Evolutionary conservation across 2,888 invertebrate genomes (phyloP).

Genomic region (Eubasilissa splendida): DNA sequence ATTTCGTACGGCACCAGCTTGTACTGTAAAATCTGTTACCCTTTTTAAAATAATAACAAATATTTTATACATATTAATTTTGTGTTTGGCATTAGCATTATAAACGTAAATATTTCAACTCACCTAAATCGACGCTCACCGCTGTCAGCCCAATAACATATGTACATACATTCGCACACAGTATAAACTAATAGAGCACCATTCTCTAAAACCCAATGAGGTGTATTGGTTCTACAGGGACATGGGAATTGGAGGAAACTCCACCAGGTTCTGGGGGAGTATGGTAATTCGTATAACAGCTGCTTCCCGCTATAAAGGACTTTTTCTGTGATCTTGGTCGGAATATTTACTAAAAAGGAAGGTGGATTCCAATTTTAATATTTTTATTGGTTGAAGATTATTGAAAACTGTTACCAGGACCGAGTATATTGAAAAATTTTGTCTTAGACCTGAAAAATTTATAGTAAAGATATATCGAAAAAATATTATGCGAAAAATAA

Average conservation of each 20-base stretch:
- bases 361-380: neutral
- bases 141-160: too few species aligned
- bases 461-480: too few species aligned
- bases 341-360: neutral
- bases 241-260: slow-evolving; percentile 12
- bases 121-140: neutral
- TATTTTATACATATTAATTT: too few species aligned
- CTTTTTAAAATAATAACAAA: too few species aligned
- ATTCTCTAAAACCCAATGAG: neutral
- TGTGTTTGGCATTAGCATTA: too few species aligned
- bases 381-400: neutral
- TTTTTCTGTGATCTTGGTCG: neutral
- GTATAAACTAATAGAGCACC: slow-evolving; percentile 6
- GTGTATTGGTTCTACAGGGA: neutral
- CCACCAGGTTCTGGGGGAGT: neutral
- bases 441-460: too few species aligned
- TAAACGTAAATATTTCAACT: too few species aligned
- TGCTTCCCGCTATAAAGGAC: neutral
- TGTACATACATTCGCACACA: neutral
- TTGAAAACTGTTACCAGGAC: neutral
- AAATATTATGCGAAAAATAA: too few species aligned
- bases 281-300: slow-evolving; percentile 9
- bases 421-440: too few species aligned
- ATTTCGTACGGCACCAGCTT: too few species aligned
- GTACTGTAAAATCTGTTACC: too few species aligned